Percentiles rank a stretch among this genome's conserved stretches.
Conservation (phyloP, 2,113 vertebrate species). For the Acanthochromis polyacanthus region DNA sequence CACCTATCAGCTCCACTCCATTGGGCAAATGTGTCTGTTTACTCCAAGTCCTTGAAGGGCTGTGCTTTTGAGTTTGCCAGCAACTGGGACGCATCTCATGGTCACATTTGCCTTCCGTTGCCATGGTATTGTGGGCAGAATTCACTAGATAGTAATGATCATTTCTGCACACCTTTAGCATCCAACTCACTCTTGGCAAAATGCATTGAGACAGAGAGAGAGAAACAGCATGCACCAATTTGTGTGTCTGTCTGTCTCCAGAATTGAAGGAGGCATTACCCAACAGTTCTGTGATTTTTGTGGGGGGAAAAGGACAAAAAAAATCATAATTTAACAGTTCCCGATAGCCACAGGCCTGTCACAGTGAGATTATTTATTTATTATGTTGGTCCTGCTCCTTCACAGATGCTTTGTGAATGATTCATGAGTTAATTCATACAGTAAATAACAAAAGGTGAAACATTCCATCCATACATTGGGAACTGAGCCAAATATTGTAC, state of each 20-base stretch:
- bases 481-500: slow-evolving; percentile 53
- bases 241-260: slow-evolving; percentile 34
- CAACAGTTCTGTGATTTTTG: slow-evolving; percentile 1
- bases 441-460: slow-evolving; percentile 71
- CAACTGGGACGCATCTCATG: slow-evolving; percentile 70
- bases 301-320: slow-evolving; percentile 8
- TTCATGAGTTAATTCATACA: slow-evolving; percentile 74
- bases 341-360: slow-evolving; percentile 33
- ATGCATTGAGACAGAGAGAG: slow-evolving; percentile 3
- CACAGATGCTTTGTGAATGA: slow-evolving; percentile 68
- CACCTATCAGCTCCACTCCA: slow-evolving; percentile 71
- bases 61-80: slow-evolving; percentile 59
- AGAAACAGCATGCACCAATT: slow-evolving; percentile 31
- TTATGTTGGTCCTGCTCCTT: slow-evolving; percentile 47
- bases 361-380: slow-evolving; percentile 65
- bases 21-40: slow-evolving; percentile 75
- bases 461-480: slow-evolving; percentile 18
- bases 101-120: slow-evolving; percentile 74
- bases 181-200: slow-evolving; percentile 54
- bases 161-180: slow-evolving; percentile 66
- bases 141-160: slow-evolving; percentile 60
- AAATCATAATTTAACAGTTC: slow-evolving; percentile 11
- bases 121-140: slow-evolving; percentile 73
- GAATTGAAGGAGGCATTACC: slow-evolving; percentile 23
- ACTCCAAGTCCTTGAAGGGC: slow-evolving; percentile 75